These are phyloP conservation scores for Eristalis intricaria DNA, from an alignment of 2,888 invertebrate genomes.

Conservation along the genomic window DNA sequence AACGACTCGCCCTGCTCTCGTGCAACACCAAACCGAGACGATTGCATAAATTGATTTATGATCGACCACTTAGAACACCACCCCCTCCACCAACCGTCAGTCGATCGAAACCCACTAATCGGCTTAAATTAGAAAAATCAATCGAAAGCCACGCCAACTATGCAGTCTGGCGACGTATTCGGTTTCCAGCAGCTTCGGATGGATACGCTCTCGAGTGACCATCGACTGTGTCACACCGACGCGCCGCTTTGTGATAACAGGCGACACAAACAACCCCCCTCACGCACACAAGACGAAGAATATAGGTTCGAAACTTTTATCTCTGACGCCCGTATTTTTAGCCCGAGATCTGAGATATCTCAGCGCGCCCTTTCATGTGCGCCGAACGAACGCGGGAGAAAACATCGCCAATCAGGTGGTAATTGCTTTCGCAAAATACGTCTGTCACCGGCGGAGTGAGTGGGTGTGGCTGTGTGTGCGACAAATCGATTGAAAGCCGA, in stretches of 20 bases:
- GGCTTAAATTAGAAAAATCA: constrained; percentile 19
- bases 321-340: not conserved
- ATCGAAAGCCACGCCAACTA: constrained; percentile 9
- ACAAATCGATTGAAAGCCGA: not conserved
- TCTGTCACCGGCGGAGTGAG: not conserved
- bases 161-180: not conserved
- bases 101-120: not conserved
- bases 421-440: not conserved
- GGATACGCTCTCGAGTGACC: constrained; percentile 1
- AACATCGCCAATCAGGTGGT: not conserved
- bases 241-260: not conserved
- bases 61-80: not conserved
- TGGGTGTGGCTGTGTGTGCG: not conserved
- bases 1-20: not conserved
- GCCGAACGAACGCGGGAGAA: not conserved
- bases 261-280: constrained; percentile 10
- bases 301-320: constrained; percentile 5
- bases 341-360: not conserved
- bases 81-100: not conserved
- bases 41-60: constrained; percentile 26
- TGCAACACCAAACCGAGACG: not conserved
- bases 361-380: not conserved
- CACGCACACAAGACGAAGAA: not conserved
- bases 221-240: constrained; percentile 17
- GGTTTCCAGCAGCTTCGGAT: constrained; percentile 4